Evolutionary conservation across 1,140 invertebrate species (phyloP).

Genomic region (Maconellicoccus hirsutus): DNA sequence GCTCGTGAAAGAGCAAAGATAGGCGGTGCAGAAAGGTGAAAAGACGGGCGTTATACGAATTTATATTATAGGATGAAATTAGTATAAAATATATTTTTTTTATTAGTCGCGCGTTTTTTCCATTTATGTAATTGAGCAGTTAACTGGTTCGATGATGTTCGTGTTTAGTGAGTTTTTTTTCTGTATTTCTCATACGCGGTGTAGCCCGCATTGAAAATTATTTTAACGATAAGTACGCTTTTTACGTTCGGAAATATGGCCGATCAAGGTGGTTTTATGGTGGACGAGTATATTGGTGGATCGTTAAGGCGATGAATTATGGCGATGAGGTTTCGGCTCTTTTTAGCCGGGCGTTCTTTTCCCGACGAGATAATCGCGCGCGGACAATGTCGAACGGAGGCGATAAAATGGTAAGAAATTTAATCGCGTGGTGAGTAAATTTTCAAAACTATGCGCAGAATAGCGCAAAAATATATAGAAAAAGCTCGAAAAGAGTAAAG

Average conservation of each 20-base stretch:
- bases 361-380: too few species aligned
- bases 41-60: background rate
- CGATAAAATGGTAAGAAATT: too few species aligned
- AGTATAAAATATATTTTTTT: constrained; percentile 10
- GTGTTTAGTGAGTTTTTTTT: background rate
- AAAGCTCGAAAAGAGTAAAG: too few species aligned
- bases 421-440: too few species aligned
- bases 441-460: too few species aligned
- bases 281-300: background rate
- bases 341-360: too few species aligned
- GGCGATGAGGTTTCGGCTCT: too few species aligned
- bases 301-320: background rate
- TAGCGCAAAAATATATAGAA: too few species aligned
- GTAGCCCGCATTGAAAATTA: background rate
- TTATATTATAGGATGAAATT: background rate
- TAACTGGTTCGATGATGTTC: constrained; percentile 7
- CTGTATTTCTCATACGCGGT: too few species aligned
- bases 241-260: background rate
- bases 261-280: background rate
- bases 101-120: background rate
- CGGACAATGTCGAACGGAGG: too few species aligned
- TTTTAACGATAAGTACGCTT: background rate
- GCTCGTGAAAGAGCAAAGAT: too few species aligned
- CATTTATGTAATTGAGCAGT: constrained; percentile 9
- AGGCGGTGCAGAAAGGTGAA: too few species aligned